Conservation (phyloP, 2,113 vertebrate species). For the Callorhinus ursinus region DNA sequence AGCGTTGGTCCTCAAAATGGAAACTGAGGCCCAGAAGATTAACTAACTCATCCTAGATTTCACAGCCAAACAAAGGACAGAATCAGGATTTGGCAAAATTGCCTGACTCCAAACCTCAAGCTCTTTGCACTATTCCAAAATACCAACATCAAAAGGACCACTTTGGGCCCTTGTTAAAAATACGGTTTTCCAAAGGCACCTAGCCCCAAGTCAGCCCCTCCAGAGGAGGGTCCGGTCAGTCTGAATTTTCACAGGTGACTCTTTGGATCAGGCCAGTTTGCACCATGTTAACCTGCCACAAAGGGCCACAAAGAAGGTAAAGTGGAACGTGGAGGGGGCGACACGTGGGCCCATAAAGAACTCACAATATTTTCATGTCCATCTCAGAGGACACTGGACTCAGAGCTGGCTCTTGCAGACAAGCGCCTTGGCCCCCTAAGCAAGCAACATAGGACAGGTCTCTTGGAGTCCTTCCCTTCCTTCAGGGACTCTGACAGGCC, state of each 20-base stretch:
- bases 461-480: slow-evolving; percentile 76
- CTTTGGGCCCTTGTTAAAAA: neutral
- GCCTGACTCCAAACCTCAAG: neutral
- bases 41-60: neutral
- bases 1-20: neutral
- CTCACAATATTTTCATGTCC: neutral
- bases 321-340: no score
- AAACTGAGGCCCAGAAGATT: neutral
- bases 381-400: neutral
- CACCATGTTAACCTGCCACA: neutral
- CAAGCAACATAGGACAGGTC: slow-evolving; percentile 74
- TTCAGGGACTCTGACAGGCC: slow-evolving; percentile 81
- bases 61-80: neutral
- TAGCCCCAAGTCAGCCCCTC: neutral
- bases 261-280: neutral
- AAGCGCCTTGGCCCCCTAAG: neutral
- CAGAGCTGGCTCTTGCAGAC: neutral
- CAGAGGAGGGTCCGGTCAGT: neutral
- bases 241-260: neutral
- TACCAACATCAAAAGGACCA: neutral
- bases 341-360: neutral
- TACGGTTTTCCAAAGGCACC: neutral
- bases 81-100: neutral
- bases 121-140: neutral
- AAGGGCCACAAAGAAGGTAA: neutral